Base-by-base conservation (phyloP, 2,888 invertebrate species). In the Pterobdella sp. region DNA sequence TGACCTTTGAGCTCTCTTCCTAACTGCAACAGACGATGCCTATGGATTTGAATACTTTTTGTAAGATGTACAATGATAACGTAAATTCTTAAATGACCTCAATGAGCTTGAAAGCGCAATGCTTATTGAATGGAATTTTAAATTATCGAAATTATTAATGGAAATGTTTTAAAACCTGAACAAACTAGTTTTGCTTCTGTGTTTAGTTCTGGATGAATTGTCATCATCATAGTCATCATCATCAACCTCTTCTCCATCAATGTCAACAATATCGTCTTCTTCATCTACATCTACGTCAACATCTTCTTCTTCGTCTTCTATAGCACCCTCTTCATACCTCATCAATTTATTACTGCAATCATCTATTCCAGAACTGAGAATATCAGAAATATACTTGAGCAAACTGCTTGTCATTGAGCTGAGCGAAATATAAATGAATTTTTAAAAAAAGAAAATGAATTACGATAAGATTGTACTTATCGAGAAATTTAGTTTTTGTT, bases 1-100 rank as follows among this genome's bases (percentile, higher is more conserved):
- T 91, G 85, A 72, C 88, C 86, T 84, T 93, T 93, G 80, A 91
- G 88, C 79, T 89, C 88, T 52, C 93, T 89, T 77, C 92, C 91
- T 73, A 90, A 86, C 42, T 84, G 84, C 81, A 88, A 87, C 76
- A 88, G 52, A 26, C 63, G 31, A 22, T 52, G 71, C 26, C 71
- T 71, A 63, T 52, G 42, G 26, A 18, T 29, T 18, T 1, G n/a
- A 3, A 37, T 35, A 26, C 3, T n/a, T n/a, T n/a, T n/a, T n/a
- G n/a, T n/a, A n/a, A n/a, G n/a, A n/a, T n/a, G n/a, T n/a, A n/a
- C n/a, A n/a, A n/a, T n/a, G n/a, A n/a, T n/a, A n/a, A n/a, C n/a
- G n/a, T n/a, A n/a, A n/a, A n/a, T n/a, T n/a, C n/a, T n/a, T n/a
- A n/a, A n/a, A n/a, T n/a, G n/a, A n/a, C n/a, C n/a, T n/a, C n/a